Base-by-base conservation (phyloP, 1,140 invertebrate species). In the Eupeodes corollae region DNA sequence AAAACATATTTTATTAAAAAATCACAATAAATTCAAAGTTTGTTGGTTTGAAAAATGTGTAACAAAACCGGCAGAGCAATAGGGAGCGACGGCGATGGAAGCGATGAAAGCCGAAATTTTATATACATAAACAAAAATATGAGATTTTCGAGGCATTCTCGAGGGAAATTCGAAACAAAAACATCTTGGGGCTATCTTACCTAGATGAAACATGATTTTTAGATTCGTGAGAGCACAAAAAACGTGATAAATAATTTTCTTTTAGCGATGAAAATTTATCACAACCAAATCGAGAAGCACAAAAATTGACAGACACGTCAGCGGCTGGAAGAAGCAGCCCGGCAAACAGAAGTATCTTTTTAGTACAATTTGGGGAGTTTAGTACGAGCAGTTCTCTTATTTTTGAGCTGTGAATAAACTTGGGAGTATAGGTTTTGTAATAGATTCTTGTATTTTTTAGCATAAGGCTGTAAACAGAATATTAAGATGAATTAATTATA, bases 131-230 rank as follows among this genome's bases (percentile, higher is more conserved):
- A 43, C 12, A 9, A 15, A 3, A 10, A 43, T 21, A 43, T 26
- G 6, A 19, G 16, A 2, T 5, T 33, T 30, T 32, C 15, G 6
- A 31, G 6, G 41, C 3, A 14, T 9, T 6, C 8, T 46, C 12
- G 14, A n/a, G 15, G 5, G 6, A 3, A 37, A 37, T 6, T 37
- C 3, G 5, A 3, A n/a, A 6, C 12, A 6, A 37, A n/a, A n/a
- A n/a, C 3, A 37, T n/a, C 12, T 37, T 5, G 3, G 12, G 3
- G 15, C 6, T 15, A 5, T 6, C 35, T 49, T 16, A 31, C 16
- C 32, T 33, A 33, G 15, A 47, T 54, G 52, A 57, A 56, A 58
- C 57, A 56, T 58, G 54, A 58, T 56, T 56, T 51, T 33, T 49
- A 49, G 44, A 38, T 46, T 42, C 52, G 44, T 12, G 12, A 56